These are phyloP conservation scores for Sebastes itinus DNA, from an alignment of 2,797 vertebrate species.

Conservation along the genomic window DNA sequence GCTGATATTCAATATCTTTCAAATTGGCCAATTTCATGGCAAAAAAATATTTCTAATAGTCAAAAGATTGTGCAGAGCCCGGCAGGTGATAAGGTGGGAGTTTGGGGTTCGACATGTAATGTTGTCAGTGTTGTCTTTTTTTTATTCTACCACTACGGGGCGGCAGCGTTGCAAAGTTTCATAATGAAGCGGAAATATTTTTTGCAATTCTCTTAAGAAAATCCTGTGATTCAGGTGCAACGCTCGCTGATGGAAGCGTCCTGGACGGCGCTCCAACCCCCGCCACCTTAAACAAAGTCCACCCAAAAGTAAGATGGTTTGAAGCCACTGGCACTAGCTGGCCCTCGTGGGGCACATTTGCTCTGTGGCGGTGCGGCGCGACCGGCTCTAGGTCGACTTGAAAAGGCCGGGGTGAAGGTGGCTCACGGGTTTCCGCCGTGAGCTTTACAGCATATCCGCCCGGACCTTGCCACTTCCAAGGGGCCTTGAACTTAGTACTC, in stretches of 20 bases:
- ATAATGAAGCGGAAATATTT: background rate
- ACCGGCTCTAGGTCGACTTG: too few relatives aligned
- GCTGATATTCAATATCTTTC: slow-evolving; percentile 51
- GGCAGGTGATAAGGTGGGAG: background rate
- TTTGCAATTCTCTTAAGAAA: background rate
- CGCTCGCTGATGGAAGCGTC: too few relatives aligned
- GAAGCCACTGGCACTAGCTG: too few relatives aligned
- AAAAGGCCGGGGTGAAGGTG: too few relatives aligned
- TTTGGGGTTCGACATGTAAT: background rate
- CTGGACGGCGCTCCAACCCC: background rate
- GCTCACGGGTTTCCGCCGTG: accelerated
- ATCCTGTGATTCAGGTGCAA: too few relatives aligned
- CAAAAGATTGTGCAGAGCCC: slow-evolving; percentile 7
- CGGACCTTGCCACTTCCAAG: accelerated
- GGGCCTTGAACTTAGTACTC: too few relatives aligned
- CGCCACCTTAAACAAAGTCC: too few relatives aligned
- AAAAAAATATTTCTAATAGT: slow-evolving; percentile 17
- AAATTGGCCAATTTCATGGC: slow-evolving; percentile 60
- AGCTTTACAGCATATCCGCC: too few relatives aligned
- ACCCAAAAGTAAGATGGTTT: accelerated
- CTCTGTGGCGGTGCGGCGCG: too few relatives aligned
- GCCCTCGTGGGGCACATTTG: accelerated
- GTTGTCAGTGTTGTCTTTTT: background rate
- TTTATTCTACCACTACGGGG: background rate
- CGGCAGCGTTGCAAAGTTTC: accelerated